Base-by-base conservation (phyloP, 2,888 invertebrate species). In the Hyppa rectilinea region DNA sequence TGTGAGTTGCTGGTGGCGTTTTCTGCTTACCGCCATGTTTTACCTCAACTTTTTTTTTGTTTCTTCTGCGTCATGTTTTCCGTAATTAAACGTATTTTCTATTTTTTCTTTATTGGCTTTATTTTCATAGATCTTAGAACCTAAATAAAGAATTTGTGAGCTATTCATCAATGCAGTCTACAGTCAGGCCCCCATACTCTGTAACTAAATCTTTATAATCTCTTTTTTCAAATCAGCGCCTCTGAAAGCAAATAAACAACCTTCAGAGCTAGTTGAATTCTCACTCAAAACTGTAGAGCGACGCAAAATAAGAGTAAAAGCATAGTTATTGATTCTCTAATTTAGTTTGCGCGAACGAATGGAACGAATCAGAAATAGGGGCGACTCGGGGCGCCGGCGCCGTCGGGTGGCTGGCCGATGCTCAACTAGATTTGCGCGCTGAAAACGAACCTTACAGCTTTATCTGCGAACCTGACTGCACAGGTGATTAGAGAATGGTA, bases 301-400 rank as follows among this genome's bases (percentile, higher is more conserved):
- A 56, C 52, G 55, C 43, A 59, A 71, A 71, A 79, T 64, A 82
- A 80, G 49, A 79, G 70, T 59, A 79, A 73, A 82, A 74, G 50
- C 49, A 36, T 60, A 67, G 83, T 82, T 80, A 82, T 79, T 79
- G 80, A 82, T 80, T 74, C 70, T 67, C 43, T 74, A 79, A 82
- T 80, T 80, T 74, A 64, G 66, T 82, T 79, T 71, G 75, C 50
- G 65, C 70, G 53, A 60, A 31, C 68, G 66, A 79, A 70, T 72
- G 55, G 82, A 69, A 68, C 62, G 79, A 52, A 55, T 50, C 62
- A 68, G 49, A 79, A 79, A 80, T 74, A 82, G 53, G 79, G 83
- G 80, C 36, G 70, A 67, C 26, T 23, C 9, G 50, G 50, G 12
- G 47, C n/a, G 29, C 10, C 9, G 43, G 58, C 34, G 29, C 1